These are phyloP conservation scores for Peromyscus melanophrys DNA, from an alignment of 2,797 vertebrate genomes.

Conservation along the genomic window DNA sequence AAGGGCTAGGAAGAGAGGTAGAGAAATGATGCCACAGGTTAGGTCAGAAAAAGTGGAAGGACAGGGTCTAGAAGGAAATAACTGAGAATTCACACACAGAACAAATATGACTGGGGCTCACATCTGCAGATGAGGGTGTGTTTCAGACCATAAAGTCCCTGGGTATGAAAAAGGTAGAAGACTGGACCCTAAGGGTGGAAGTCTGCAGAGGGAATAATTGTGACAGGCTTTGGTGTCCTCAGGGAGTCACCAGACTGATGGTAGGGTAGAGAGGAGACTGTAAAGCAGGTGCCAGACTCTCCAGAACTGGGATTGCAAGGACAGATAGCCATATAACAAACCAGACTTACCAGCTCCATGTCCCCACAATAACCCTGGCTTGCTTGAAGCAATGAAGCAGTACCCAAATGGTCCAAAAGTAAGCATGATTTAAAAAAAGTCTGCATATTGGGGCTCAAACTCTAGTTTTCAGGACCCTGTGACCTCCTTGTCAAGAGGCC, in stretches of 20 bases:
- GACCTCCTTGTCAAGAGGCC: too few species aligned
- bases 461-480: conserved; percentile 1
- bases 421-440: background rate
- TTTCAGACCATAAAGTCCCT: background rate
- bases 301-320: too few species aligned
- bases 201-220: too few species aligned
- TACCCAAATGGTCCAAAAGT: background rate
- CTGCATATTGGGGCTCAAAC: background rate
- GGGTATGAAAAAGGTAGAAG: background rate
- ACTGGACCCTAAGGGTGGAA: background rate
- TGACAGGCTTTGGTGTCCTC: too few species aligned
- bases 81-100: background rate
- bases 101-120: background rate
- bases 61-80: background rate
- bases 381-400: background rate
- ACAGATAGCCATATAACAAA: rapidly evolving
- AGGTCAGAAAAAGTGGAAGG: background rate
- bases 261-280: background rate
- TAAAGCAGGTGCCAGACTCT: too few species aligned
- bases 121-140: too few species aligned
- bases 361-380: background rate
- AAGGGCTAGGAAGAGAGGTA: background rate
- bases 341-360: too few species aligned
- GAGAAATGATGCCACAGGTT: background rate
- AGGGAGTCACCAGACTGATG: too few species aligned